Conservation (phyloP, 1,140 invertebrate genomes). For the Venturia canescens region DNA sequence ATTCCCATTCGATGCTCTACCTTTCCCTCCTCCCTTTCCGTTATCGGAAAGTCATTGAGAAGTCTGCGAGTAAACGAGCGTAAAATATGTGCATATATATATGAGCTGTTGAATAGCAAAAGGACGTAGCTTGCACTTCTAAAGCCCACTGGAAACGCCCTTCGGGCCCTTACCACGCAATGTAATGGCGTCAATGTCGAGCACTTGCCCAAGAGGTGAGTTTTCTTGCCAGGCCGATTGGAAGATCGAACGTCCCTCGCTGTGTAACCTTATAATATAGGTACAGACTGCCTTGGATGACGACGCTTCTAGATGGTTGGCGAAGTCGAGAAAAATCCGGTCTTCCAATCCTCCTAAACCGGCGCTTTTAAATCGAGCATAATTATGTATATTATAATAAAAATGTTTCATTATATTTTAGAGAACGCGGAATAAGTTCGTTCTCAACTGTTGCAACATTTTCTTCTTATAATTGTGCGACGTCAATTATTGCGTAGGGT, state of each 20-base stretch:
- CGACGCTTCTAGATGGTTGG: not conserved
- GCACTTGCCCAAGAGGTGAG: not conserved
- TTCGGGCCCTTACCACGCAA: not conserved
- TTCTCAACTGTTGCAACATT: too few relatives aligned
- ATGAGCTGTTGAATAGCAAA: not conserved
- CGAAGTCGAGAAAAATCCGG: constrained; percentile 10
- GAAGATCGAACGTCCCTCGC: constrained; percentile 37
- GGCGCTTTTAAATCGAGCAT: not conserved
- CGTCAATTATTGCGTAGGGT: too few relatives aligned
- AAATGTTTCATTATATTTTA: too few relatives aligned
- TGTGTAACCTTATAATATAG: constrained; percentile 9
- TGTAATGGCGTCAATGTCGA: not conserved
- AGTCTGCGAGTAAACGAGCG: constrained; percentile 31
- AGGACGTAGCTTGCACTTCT: not conserved
- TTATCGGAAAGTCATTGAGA: constrained; percentile 47
- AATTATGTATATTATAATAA: not conserved
- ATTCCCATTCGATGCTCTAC: constrained; percentile 6
- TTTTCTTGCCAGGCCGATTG: constrained; percentile 22
- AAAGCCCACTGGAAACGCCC: not conserved
- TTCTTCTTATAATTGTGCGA: too few relatives aligned
- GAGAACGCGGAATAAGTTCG: too few relatives aligned
- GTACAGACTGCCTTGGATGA: not conserved
- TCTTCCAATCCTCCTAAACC: not conserved
- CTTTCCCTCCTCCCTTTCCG: constrained; percentile 31
- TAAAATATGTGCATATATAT: constrained; percentile 17